Percentiles rank a stretch among this genome's conserved stretches.
Evolutionary conservation across 2,888 invertebrate genomes (phyloP).

Genomic region (Mythimna pallens): DNA sequence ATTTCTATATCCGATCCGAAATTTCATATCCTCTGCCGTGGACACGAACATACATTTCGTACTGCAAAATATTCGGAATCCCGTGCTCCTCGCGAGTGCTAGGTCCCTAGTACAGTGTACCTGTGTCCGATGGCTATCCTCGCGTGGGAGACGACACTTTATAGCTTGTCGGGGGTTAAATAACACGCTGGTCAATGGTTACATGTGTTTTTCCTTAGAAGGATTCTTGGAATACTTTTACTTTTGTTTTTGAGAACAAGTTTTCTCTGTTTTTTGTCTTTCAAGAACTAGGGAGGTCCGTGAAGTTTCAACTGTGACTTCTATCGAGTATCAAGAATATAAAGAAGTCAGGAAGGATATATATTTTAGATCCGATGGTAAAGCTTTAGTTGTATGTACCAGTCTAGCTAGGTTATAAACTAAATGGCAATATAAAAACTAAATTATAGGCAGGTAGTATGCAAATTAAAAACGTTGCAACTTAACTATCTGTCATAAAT

Average conservation of each 20-base stretch:
- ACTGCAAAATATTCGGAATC: constrained; percentile 30
- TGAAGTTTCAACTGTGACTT: neutral
- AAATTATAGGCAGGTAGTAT: neutral
- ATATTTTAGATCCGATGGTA: neutral
- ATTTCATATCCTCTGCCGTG: neutral
- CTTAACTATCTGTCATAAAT: neutral
- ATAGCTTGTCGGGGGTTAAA: constrained; percentile 50
- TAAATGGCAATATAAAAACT: neutral
- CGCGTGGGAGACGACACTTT: constrained; percentile 57
- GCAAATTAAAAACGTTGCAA: neutral
- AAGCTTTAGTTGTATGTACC: neutral
- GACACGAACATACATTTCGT: constrained; percentile 16
- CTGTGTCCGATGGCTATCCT: constrained; percentile 32
- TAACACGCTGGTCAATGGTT: constrained; percentile 33
- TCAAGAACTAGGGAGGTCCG: neutral
- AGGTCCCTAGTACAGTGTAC: neutral
- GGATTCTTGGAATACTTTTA: constrained; percentile 30
- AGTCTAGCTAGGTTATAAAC: neutral
- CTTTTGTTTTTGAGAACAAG: constrained; percentile 29
- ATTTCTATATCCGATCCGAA: too few species aligned
- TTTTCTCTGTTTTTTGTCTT: neutral
- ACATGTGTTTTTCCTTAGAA: constrained; percentile 45
- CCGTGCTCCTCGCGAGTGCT: neutral
- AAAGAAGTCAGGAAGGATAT: neutral
- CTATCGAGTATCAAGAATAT: too few species aligned